These are phyloP conservation scores for Rapana venosa DNA, from an alignment of 2,888 invertebrate species.

Conservation along the genomic window DNA sequence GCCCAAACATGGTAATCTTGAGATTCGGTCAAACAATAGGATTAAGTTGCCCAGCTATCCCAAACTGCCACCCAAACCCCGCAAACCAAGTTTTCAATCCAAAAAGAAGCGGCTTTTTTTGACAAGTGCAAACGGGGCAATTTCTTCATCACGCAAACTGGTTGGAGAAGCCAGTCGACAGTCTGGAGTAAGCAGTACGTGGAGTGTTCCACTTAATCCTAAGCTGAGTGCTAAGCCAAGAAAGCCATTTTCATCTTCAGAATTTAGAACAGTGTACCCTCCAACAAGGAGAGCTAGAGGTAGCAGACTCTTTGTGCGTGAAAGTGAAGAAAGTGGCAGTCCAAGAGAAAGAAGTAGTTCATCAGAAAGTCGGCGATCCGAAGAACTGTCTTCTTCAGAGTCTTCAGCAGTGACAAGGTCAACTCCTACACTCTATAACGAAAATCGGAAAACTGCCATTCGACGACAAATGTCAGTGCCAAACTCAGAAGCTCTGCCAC, in stretches of 20 bases:
- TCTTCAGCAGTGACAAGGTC: neutral
- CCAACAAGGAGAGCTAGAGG: neutral
- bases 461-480: neutral
- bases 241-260: neutral
- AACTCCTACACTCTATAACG: neutral
- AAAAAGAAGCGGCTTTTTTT: neutral
- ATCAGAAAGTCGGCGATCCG: neutral
- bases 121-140: neutral
- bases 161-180: neutral
- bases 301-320: neutral
- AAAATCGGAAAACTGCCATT: neutral
- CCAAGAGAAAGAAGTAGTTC: slow-evolving; percentile 9
- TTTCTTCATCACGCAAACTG: neutral
- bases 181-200: neutral
- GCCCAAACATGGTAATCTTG: neutral
- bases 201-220: neutral
- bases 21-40: neutral
- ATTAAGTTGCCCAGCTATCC: neutral
- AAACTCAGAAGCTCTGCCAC: neutral
- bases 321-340: neutral
- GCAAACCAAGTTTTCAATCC: neutral
- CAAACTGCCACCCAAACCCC: slow-evolving; percentile 33
- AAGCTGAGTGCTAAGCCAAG: neutral
- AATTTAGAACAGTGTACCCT: neutral
- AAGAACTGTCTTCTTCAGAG: neutral